Conservation (phyloP, 2,888 invertebrate genomes). For the Stomorhina lunata region DNA sequence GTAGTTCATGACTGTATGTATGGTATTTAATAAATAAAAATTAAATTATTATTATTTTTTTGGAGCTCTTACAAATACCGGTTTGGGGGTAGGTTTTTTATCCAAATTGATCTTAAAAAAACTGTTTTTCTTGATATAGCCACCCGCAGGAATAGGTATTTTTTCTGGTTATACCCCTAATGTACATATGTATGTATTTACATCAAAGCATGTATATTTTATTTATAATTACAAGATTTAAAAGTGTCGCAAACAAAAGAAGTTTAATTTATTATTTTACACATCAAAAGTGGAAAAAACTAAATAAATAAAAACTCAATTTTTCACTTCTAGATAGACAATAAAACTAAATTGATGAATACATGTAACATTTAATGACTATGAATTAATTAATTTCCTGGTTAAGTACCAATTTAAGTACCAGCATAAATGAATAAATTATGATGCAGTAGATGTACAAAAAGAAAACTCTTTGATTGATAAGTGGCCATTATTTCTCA, state of each 20-base stretch:
- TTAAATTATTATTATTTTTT: too few species aligned
- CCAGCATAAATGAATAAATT: not conserved
- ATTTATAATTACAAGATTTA: conserved; percentile 23
- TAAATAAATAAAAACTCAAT: conserved; percentile 5
- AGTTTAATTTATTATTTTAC: not conserved
- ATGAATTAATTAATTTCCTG: conserved; percentile 6
- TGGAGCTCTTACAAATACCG: too few species aligned
- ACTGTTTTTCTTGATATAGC: too few species aligned
- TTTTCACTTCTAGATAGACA: conserved; percentile 1
- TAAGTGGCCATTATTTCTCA: not conserved
- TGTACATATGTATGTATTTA: too few species aligned
- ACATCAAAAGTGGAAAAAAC: not conserved
- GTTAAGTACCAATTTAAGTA: not conserved
- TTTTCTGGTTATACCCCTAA: too few species aligned
- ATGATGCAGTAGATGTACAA: not conserved
- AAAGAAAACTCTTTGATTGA: not conserved
- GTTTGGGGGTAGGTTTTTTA: too few species aligned
- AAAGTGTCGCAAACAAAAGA: conserved; percentile 12
- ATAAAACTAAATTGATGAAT: conserved; percentile 10
- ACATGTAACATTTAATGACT: not conserved
- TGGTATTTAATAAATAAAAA: too few species aligned
- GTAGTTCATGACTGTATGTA: too few species aligned
- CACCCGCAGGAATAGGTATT: too few species aligned
- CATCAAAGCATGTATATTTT: too few species aligned
- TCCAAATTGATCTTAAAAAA: too few species aligned